A percentile compares a stretch with the other conserved stretches of the same genome.
Evolutionary conservation across 2,113 vertebrate genomes (phyloP).

Genomic region (Taxidea taxus): DNA sequence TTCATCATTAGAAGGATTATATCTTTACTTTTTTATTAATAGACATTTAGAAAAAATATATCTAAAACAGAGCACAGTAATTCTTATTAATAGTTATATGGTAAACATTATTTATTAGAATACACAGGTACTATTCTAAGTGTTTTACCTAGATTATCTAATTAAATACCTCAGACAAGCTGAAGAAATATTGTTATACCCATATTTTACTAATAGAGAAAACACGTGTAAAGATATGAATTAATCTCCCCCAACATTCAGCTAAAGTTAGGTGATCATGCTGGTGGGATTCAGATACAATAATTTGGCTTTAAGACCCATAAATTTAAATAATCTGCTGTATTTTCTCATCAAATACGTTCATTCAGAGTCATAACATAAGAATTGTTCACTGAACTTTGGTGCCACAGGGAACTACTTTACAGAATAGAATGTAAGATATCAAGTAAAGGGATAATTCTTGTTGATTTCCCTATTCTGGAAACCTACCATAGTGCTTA

Average conservation of each 20-base stretch:
- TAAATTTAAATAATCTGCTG: not conserved
- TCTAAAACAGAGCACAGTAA: not conserved
- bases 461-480: not conserved
- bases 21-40: not conserved
- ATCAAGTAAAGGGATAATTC: not conserved
- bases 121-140: not conserved
- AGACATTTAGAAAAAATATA: not conserved
- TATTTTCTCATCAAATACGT: not conserved
- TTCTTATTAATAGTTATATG: not conserved
- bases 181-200: not conserved
- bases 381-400: not conserved
- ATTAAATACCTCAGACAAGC: not conserved
- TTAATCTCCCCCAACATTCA: not conserved
- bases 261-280: not conserved
- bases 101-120: not conserved
- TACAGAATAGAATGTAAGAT: not conserved
- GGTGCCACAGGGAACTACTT: not conserved
- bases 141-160: constrained; percentile 1
- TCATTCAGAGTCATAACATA: not conserved
- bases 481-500: not conserved
- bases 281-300: not conserved
- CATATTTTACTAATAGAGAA: not conserved
- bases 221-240: not conserved
- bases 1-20: not conserved
- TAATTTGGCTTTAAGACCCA: not conserved